Evolutionary conservation across 2,888 invertebrate species (phyloP).

Genomic region (Choreutis nemorana): DNA sequence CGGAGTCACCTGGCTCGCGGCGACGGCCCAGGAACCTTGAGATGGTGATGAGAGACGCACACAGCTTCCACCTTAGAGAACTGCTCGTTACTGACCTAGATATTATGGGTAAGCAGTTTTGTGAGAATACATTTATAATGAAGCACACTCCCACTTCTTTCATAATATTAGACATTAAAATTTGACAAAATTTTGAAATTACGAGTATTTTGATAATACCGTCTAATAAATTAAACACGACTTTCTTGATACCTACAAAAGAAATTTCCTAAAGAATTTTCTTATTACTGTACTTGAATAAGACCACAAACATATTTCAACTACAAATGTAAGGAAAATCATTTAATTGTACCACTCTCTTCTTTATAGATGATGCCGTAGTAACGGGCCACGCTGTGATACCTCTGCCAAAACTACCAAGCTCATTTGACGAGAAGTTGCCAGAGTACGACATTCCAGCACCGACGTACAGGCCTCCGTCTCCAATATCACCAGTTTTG

Average conservation of each 20-base stretch:
- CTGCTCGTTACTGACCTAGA: conserved; percentile 57
- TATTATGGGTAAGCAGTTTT: conserved; percentile 44
- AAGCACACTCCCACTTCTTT: neutral
- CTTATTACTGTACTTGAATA: too few species aligned
- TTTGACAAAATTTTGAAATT: neutral
- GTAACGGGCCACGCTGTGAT: conserved; percentile 71
- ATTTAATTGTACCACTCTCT: neutral
- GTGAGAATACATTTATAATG: neutral
- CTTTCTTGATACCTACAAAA: neutral
- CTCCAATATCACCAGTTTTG: conserved; percentile 39
- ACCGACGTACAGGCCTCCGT: conserved; percentile 38
- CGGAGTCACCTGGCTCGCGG: conserved; percentile 43
- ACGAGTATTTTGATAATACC: neutral
- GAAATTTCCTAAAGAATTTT: neutral
- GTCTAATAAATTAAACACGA: neutral
- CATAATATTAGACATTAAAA: neutral
- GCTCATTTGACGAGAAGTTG: conserved; percentile 47
- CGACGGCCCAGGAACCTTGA: conserved; percentile 74
- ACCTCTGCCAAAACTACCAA: conserved; percentile 70
- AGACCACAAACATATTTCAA: too few species aligned
- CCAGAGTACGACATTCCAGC: conserved; percentile 40
- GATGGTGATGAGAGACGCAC: conserved; percentile 76
- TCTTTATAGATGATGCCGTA: conserved; percentile 63
- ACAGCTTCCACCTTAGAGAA: conserved; percentile 80
- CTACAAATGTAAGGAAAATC: too few species aligned